These are phyloP conservation scores for Cecropterus lyciades DNA, from an alignment of 1,140 invertebrate genomes.

Conservation along the genomic window DNA sequence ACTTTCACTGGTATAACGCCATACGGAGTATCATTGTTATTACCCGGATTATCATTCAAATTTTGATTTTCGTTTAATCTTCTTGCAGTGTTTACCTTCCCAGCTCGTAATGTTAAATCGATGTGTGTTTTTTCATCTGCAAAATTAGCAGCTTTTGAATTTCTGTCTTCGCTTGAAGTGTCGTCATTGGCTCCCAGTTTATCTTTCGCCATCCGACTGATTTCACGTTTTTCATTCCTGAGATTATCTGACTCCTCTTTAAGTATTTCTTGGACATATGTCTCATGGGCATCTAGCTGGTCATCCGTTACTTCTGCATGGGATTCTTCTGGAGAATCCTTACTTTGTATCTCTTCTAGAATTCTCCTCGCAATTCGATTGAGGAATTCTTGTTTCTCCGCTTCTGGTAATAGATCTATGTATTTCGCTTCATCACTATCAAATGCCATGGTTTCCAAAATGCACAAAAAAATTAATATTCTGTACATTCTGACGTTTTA, in stretches of 20 bases:
- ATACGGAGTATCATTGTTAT: constrained; percentile 17
- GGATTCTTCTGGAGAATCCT: constrained; percentile 38
- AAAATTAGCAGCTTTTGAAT: constrained; percentile 3
- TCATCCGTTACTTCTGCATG: constrained; percentile 54
- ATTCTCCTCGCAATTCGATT: constrained; percentile 63
- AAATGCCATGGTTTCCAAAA: constrained; percentile 35
- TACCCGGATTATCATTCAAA: constrained; percentile 11
- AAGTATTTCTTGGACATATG: constrained; percentile 58
- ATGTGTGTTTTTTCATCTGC: constrained; percentile 38
- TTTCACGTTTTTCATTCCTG: constrained; percentile 43
- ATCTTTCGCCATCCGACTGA: constrained; percentile 14
- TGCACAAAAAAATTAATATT: constrained; percentile 45
- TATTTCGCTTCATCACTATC: constrained; percentile 59
- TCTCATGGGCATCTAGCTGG: constrained; percentile 54
- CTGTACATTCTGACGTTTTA: constrained; percentile 46
- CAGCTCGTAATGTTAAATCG: constrained; percentile 48
- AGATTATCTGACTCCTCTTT: constrained; percentile 58
- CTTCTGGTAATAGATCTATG: constrained; percentile 65
- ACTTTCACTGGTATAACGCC: constrained; percentile 43
- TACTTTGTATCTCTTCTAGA: constrained; percentile 53
- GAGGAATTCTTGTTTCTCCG: constrained; percentile 64
- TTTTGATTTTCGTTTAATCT: constrained; percentile 24
- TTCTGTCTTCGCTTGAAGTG: neutral
- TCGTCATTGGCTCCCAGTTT: constrained; percentile 1
- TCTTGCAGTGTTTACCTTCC: constrained; percentile 37